A percentile compares a stretch with the other conserved stretches of the same genome.
Evolutionary conservation across 2,888 invertebrate species (phyloP).

Genomic region (Drosophila merina): DNA sequence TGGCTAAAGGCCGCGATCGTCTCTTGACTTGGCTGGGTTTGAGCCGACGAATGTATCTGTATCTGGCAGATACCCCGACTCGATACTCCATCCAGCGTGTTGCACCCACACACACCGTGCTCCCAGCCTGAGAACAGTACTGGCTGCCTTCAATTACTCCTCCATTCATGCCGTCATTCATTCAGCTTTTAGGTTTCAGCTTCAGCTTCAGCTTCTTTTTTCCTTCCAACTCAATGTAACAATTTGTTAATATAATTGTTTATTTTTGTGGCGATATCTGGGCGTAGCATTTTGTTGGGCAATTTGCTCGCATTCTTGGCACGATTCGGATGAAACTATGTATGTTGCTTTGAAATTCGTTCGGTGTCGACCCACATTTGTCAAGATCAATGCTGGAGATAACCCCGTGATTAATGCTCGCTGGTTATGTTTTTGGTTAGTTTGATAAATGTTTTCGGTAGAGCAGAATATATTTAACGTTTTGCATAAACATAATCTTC

Average conservation of each 20-base stretch:
- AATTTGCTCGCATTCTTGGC: slow-evolving; percentile 38
- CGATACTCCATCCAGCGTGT: slow-evolving; percentile 34
- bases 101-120: slow-evolving; percentile 65
- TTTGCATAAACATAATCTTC: slow-evolving; percentile 1
- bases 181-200: slow-evolving; percentile 31
- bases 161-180: slow-evolving; percentile 65
- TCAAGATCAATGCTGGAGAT: slow-evolving; percentile 61
- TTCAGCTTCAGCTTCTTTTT: slow-evolving; percentile 11
- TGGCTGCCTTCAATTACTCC: slow-evolving; percentile 64
- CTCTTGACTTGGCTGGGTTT: slow-evolving; percentile 40
- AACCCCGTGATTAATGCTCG: slow-evolving; percentile 53
- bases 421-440: slow-evolving; percentile 12
- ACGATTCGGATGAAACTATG: slow-evolving; percentile 13
- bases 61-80: slow-evolving; percentile 52
- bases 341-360: slow-evolving; percentile 28
- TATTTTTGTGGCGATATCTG: slow-evolving; percentile 26
- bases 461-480: slow-evolving; percentile 6
- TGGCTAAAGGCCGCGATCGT: slow-evolving; percentile 56
- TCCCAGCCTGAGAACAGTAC: slow-evolving; percentile 70
- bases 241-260: slow-evolving; percentile 68
- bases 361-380: slow-evolving; percentile 47
- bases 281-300: slow-evolving; percentile 35
- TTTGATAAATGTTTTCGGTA: slow-evolving; percentile 29
- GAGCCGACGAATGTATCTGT: slow-evolving; percentile 51
- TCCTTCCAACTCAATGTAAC: slow-evolving; percentile 34